These are phyloP conservation scores for Chondrosia reniformis DNA, from an alignment of 37 sponge, comb jelly and placozoan genomes.

Conservation along the genomic window DNA sequence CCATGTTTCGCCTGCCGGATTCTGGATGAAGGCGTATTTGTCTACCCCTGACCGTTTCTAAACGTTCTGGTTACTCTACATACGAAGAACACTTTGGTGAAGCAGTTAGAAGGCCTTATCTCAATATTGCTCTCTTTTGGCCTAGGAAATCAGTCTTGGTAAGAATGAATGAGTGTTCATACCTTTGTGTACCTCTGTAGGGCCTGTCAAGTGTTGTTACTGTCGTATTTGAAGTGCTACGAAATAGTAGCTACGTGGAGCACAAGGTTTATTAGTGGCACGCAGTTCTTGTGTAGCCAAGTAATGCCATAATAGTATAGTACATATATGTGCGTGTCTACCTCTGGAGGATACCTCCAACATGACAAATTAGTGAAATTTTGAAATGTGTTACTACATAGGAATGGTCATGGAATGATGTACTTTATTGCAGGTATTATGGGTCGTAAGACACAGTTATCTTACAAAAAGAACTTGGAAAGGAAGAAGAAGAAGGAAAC, in stretches of 20 bases:
- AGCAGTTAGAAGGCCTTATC: too few relatives aligned
- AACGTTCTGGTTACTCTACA: too few relatives aligned
- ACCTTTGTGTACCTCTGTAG: too few relatives aligned
- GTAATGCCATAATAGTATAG: not conserved
- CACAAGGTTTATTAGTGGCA: not conserved
- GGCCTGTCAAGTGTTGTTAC: too few relatives aligned
- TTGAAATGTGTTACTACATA: not conserved
- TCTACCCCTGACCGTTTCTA: too few relatives aligned
- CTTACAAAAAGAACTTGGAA: not conserved
- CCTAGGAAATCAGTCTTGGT: too few relatives aligned
- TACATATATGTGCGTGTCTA: not conserved
- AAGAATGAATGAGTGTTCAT: too few relatives aligned
- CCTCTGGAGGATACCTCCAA: not conserved
- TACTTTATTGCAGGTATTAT: not conserved
- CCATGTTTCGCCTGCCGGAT: not conserved
- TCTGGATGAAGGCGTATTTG: not conserved
- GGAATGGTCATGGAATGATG: not conserved
- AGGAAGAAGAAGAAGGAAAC: conserved; percentile 2
- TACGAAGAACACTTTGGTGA: too few relatives aligned
- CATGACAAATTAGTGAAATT: not conserved
- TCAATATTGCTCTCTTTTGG: too few relatives aligned
- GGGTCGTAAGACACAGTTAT: not conserved
- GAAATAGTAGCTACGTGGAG: not conserved
- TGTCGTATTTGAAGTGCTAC: too few relatives aligned
- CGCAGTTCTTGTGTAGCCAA: not conserved